These are phyloP conservation scores for Cryptotis parvus DNA, from an alignment of 2,113 vertebrate genomes.

Conservation along the genomic window DNA sequence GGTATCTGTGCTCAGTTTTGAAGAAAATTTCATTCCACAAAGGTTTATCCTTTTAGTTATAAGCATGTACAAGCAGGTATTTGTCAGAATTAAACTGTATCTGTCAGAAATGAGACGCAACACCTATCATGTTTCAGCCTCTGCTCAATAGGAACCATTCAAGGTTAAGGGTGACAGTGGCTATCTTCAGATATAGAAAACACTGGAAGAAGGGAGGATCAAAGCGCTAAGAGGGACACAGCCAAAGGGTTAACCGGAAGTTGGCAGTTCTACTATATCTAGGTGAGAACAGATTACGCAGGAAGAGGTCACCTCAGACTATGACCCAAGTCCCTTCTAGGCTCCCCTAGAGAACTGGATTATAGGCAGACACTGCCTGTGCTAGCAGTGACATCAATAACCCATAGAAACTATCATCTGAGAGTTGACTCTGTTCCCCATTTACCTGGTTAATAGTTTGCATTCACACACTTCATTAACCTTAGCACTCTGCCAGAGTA, in stretches of 20 bases:
- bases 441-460: background rate
- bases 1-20: background rate
- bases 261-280: background rate
- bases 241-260: background rate
- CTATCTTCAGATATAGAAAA: background rate
- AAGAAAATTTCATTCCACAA: background rate
- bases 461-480: background rate
- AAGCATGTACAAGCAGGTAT: background rate
- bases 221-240: background rate
- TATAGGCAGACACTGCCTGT: background rate
- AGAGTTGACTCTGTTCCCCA: background rate
- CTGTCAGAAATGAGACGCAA: background rate
- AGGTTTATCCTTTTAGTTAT: background rate
- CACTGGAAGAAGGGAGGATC: background rate
- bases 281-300: background rate
- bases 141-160: background rate
- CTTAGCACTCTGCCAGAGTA: background rate
- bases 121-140: too few relatives aligned
- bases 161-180: background rate
- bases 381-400: background rate
- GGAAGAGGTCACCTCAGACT: background rate
- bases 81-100: background rate
- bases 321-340: background rate
- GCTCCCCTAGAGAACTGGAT: background rate
- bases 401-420: background rate